Evolutionary conservation across 2,888 invertebrate genomes (phyloP), one percentile per base, ranked within the genome.

Genomic region (Clivina fossor): DNA sequence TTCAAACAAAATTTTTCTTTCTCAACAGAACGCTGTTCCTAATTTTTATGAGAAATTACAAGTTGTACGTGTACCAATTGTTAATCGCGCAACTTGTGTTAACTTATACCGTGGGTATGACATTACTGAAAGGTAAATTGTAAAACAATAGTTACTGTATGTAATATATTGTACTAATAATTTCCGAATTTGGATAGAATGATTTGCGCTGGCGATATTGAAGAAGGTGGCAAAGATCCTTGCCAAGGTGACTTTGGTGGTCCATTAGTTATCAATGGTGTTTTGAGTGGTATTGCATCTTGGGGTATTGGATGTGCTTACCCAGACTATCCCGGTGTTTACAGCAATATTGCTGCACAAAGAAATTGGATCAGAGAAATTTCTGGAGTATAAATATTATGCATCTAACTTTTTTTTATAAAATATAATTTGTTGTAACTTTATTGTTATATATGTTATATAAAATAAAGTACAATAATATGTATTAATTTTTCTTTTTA

Each of bases 181-280:
- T n/a, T 26, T 26, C 26, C 5, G 8, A 26, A 26, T 26, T n/a
- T n/a, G n/a, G n/a, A 7, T 26, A 53, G 44, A n/a, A 59, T 59
- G 59, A 32, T 59, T 5, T 59, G 59, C 22, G 47, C 56, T 43
- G 56, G 56, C 4, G 5, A 15, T 8, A n/a, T n/a, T n/a, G 8
- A 9, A 5, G 26, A 53, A 15, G 59, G 59, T 13, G 56, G 56
- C n/a, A 47, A 37, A 8, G 59, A 57, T 20, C 26, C 56, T 13
- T 59, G 59, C 24, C 59, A 59, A 30, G 59, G 53, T 33, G 53
- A 53, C 19, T 37, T 37, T 5, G 53, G 53, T 26, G 53, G 53
- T 16, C 53, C 53, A 13, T n/a, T 53, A 15, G 18, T 44, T 2
- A 11, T 9, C 7, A 18, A 44, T 9, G 53, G 44, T 5, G 11